A percentile compares a stretch with the other conserved stretches of the same genome.
These are phyloP conservation scores for Dromococcyx pavoninus DNA, from an alignment of 2,797 vertebrate species.

Conservation along the genomic window DNA sequence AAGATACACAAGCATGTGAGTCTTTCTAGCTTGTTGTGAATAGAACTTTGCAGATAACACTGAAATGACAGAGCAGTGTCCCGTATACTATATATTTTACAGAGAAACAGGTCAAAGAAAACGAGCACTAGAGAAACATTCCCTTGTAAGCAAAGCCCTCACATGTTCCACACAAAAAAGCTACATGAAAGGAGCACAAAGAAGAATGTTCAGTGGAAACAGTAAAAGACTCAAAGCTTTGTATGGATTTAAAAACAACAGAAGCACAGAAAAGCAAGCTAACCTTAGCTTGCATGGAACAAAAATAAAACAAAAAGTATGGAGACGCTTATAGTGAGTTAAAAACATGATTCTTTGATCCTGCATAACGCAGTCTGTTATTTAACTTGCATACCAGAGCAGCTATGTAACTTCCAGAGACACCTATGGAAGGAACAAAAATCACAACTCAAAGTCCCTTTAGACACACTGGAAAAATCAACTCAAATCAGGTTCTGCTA, in stretches of 20 bases:
- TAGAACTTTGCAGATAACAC: background rate
- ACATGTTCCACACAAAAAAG: background rate
- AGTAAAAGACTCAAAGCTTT: background rate
- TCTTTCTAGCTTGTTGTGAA: background rate
- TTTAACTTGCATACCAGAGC: background rate
- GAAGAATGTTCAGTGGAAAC: background rate
- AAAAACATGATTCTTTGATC: background rate
- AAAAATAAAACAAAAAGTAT: background rate
- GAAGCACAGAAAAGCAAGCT: background rate
- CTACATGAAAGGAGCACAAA: background rate
- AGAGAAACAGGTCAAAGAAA: background rate
- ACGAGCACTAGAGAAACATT: background rate
- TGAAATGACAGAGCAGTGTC: background rate
- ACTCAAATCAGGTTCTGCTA: background rate
- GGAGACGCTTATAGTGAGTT: background rate
- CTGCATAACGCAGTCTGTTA: fast-evolving
- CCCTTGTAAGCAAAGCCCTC: background rate
- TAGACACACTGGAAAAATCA: background rate
- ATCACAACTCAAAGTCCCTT: background rate
- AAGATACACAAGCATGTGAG: background rate
- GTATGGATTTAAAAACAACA: background rate
- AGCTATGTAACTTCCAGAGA: background rate
- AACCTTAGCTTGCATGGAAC: background rate
- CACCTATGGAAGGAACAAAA: background rate
- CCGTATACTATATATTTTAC: background rate